phyloP scores from a whole-genome alignment of 1,140 invertebrate genomes.

The Bombus vancouverensis region DNA sequence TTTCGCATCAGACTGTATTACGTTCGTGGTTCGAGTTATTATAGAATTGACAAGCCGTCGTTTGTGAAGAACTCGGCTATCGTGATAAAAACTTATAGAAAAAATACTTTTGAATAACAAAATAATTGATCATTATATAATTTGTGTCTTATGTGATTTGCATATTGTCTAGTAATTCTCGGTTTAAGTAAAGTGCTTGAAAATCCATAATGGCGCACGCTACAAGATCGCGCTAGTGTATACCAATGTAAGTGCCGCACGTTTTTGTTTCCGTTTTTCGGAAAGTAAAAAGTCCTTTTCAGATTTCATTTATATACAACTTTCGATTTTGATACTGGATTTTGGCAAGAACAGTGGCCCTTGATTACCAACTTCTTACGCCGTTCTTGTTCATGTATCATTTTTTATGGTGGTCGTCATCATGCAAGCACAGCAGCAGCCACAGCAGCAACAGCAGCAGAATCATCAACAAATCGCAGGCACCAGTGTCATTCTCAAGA shows the following conservation, averaged over 20 bases:
- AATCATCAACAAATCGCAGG: constrained; percentile 78
- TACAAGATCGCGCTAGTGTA: constrained; percentile 35
- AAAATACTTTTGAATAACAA: background rate
- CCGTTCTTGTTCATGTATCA: background rate
- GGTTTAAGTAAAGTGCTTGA: constrained; percentile 22
- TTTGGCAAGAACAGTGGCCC: background rate
- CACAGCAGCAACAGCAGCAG: constrained; percentile 67
- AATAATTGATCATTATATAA: background rate
- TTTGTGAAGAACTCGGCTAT: background rate
- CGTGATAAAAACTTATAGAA: background rate
- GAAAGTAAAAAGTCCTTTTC: background rate
- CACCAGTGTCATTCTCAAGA: constrained; percentile 87
- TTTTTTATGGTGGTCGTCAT: constrained; percentile 53
- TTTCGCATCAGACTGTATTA: constrained; percentile 24
- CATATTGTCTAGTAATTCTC: background rate
- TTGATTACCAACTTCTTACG: background rate
- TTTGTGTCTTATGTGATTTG: background rate
- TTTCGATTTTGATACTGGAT: background rate
- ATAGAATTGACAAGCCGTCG: background rate
- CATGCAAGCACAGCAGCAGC: constrained; percentile 79
- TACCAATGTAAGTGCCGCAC: constrained; percentile 12
- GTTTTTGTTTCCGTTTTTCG: background rate
- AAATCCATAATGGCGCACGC: constrained; percentile 59
- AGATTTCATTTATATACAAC: background rate
- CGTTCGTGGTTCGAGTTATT: constrained; percentile 9